These are phyloP conservation scores for Hipposideros armiger DNA, from an alignment of 2,113 vertebrate species.

Conservation along the genomic window DNA sequence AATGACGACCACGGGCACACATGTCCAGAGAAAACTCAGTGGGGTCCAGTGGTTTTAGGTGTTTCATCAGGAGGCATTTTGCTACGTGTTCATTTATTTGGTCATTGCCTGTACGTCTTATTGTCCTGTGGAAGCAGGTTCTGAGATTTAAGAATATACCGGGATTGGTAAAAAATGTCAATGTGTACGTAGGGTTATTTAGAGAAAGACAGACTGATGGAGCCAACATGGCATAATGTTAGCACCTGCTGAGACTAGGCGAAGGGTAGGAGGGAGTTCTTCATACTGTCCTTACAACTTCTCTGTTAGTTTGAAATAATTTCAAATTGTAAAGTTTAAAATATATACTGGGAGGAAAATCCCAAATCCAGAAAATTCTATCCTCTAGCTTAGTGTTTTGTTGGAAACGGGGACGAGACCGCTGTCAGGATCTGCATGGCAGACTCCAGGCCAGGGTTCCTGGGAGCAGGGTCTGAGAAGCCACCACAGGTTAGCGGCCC, in stretches of 20 bases:
- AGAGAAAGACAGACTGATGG: not conserved
- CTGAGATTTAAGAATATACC: not conserved
- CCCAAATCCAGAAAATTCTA: not conserved
- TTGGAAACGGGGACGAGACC: rapidly evolving
- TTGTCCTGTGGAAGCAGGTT: not conserved
- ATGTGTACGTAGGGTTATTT: rapidly evolving
- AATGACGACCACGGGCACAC: not conserved
- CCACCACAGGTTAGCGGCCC: too few relatives aligned
- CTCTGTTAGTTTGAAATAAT: not conserved
- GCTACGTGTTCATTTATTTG: not conserved
- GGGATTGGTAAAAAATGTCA: rapidly evolving
- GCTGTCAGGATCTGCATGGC: rapidly evolving
- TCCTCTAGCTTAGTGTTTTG: not conserved
- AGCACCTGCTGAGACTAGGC: rapidly evolving
- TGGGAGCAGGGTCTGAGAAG: not conserved
- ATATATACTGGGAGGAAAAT: not conserved
- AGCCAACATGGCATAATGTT: rapidly evolving
- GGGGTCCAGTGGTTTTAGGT: not conserved
- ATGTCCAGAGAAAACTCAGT: not conserved
- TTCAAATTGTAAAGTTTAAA: not conserved
- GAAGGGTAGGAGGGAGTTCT: not conserved
- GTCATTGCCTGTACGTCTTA: not conserved
- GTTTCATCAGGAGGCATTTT: not conserved
- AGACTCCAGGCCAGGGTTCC: not conserved
- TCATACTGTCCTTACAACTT: not conserved